phyloP scores from a whole-genome alignment of 2,797 vertebrate species.

The Cetoscarus ocellatus region DNA sequence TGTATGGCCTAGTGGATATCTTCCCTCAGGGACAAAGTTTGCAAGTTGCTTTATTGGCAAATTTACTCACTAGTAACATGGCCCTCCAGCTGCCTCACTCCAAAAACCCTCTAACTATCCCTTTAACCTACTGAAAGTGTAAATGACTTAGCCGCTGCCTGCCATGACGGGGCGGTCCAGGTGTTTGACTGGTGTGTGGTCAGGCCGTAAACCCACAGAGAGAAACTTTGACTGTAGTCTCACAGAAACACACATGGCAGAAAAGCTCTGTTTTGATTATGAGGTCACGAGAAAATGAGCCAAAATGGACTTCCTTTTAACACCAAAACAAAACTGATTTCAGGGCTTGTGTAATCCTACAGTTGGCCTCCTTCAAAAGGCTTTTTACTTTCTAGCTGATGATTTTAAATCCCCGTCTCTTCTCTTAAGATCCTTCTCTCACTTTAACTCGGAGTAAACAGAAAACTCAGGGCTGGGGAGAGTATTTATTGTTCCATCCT shows the following conservation, averaged over 20 bases:
- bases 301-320: conserved; percentile 30
- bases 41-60: too few relatives aligned
- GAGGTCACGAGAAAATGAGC: conserved; percentile 1
- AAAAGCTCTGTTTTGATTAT: neutral
- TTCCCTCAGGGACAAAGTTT: too few relatives aligned
- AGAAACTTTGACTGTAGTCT: neutral
- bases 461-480: neutral
- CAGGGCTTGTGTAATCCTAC: neutral
- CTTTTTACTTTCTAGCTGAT: neutral
- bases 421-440: conserved; percentile 7
- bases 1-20: too few relatives aligned
- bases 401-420: neutral
- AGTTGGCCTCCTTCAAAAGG: neutral
- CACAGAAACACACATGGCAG: conserved; percentile 2
- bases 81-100: too few relatives aligned
- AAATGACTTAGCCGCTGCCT: neutral
- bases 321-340: conserved; percentile 7
- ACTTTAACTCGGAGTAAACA: neutral
- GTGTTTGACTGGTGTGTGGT: neutral
- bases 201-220: neutral
- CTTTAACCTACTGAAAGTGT: too few relatives aligned
- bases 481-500: neutral
- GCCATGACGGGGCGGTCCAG: neutral
- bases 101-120: too few relatives aligned
- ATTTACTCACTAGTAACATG: too few relatives aligned